phyloP scores from a whole-genome alignment of 2,888 invertebrate species.

The Zaprionus bogoriensis region DNA sequence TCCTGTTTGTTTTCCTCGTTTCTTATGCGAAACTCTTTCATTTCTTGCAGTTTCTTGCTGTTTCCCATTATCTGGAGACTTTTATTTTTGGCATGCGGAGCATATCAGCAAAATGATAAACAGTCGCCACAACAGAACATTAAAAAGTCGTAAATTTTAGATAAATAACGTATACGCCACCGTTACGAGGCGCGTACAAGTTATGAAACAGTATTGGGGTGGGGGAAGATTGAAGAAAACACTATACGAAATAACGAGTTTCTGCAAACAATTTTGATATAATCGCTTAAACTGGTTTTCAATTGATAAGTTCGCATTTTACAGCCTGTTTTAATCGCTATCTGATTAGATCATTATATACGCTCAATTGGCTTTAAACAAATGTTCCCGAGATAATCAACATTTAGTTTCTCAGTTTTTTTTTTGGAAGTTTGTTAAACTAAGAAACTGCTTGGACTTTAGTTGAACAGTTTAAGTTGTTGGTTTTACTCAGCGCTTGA shows the following conservation, averaged over 20 bases:
- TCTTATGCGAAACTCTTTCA: constrained; percentile 1
- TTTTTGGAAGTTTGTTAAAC: too few species aligned
- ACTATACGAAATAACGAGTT: too few species aligned
- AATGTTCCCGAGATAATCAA: neutral
- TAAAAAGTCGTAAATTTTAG: constrained; percentile 24
- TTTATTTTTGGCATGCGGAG: constrained; percentile 39
- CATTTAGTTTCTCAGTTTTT: neutral
- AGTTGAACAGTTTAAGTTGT: too few species aligned
- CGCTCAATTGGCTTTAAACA: neutral
- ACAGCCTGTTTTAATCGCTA: neutral
- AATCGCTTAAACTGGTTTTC: neutral
- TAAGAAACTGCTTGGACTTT: too few species aligned
- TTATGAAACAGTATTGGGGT: neutral
- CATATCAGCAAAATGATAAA: constrained; percentile 59
- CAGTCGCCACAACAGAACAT: constrained; percentile 7
- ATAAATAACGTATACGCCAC: constrained; percentile 53
- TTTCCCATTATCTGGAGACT: constrained; percentile 35
- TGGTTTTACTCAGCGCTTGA: neutral
- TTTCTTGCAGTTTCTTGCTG: constrained; percentile 4
- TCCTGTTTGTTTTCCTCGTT: neutral
- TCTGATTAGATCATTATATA: neutral
- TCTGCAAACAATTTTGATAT: too few species aligned
- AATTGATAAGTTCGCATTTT: neutral
- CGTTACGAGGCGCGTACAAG: neutral
- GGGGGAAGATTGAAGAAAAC: neutral